Evolutionary conservation across 2,113 vertebrate genomes (phyloP).

Genomic region (Catharus fuscescens): DNA sequence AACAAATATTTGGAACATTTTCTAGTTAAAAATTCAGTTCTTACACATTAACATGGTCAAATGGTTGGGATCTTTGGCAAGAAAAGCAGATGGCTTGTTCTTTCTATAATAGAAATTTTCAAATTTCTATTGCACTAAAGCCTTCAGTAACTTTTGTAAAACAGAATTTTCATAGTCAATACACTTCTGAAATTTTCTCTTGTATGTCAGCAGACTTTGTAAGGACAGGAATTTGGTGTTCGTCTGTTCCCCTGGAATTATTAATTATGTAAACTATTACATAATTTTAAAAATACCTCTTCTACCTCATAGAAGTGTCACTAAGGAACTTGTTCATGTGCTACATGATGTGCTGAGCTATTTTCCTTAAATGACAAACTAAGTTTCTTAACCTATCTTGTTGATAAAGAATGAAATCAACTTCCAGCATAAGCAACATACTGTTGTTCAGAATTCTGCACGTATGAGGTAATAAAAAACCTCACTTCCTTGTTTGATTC

Average conservation of each 20-base stretch:
- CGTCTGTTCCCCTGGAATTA: not conserved
- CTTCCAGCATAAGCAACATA: not conserved
- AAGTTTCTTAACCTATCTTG: not conserved
- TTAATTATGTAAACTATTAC: no score
- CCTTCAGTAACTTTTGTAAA: not conserved
- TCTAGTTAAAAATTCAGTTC: not conserved
- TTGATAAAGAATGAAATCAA: not conserved
- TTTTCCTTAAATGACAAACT: not conserved
- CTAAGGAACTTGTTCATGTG: not conserved
- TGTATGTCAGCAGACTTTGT: not conserved
- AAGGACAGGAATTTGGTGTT: not conserved
- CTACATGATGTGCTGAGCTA: not conserved
- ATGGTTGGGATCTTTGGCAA: not conserved
- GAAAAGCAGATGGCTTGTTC: not conserved
- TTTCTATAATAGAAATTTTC: not conserved
- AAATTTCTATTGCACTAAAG: not conserved
- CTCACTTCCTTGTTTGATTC: not conserved
- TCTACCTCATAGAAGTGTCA: not conserved
- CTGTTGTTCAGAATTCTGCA: not conserved
- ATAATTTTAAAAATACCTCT: not conserved
- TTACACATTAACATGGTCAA: not conserved
- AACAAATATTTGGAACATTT: not conserved
- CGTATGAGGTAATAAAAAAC: not conserved
- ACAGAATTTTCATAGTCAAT: not conserved
- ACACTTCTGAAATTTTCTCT: not conserved